Evolutionary conservation across 2,113 vertebrate species (phyloP).

Genomic region (Pagrus major): DNA sequence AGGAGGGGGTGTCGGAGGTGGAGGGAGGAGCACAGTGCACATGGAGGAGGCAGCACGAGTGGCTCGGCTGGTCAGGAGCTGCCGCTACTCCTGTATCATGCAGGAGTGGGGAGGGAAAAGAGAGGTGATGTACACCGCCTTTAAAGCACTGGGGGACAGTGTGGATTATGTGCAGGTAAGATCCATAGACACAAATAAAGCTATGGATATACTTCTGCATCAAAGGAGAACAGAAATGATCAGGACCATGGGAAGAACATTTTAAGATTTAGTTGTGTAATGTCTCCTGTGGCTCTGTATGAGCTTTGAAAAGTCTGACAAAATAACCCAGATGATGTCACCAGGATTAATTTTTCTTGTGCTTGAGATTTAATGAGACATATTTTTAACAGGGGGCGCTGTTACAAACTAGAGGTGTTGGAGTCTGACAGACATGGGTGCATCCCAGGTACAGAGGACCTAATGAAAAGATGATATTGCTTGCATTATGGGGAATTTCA

Average conservation of each 20-base stretch:
- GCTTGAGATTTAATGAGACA: too few species aligned
- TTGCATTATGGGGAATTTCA: too few species aligned
- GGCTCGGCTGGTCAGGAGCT: slow-evolving; percentile 86
- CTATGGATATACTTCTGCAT: background rate
- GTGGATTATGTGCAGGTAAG: slow-evolving; percentile 98
- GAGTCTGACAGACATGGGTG: background rate
- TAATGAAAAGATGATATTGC: too few species aligned
- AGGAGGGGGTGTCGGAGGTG: slow-evolving; percentile 48
- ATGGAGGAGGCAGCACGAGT: slow-evolving; percentile 83
- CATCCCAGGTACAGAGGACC: background rate
- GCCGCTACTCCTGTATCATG: slow-evolving; percentile 92
- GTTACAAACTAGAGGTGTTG: background rate
- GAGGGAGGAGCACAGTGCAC: slow-evolving; percentile 70
- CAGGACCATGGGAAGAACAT: background rate
- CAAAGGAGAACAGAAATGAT: background rate
- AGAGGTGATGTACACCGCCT: slow-evolving; percentile 99
- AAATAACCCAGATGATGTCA: background rate
- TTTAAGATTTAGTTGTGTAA: too few species aligned
- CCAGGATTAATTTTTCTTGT: too few species aligned
- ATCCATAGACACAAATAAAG: background rate
- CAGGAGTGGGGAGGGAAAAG: slow-evolving; percentile 99
- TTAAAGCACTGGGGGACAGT: slow-evolving; percentile 93
- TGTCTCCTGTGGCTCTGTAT: too few species aligned
- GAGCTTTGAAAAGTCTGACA: background rate
- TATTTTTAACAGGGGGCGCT: too few species aligned